Percentiles rank a stretch among this genome's conserved stretches.
These are phyloP conservation scores for Engystomops pustulosus DNA, from an alignment of 2,113 vertebrate species.

Conservation along the genomic window DNA sequence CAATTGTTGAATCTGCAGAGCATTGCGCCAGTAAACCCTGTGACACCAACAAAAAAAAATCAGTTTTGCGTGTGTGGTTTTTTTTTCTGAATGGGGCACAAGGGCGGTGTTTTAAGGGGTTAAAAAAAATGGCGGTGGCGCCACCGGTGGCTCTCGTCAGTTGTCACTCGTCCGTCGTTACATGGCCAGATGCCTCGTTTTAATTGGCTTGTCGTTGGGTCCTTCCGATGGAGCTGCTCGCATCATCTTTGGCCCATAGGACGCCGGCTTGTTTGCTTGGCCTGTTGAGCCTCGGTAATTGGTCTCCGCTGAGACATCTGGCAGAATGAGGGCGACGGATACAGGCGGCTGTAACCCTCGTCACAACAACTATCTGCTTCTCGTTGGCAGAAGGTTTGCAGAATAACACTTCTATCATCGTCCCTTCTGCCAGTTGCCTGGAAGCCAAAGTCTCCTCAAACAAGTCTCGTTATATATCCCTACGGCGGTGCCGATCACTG, in stretches of 20 bases:
- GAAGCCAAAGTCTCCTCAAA: background rate
- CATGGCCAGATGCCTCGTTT: slow-evolving; percentile 18
- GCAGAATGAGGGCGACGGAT: slow-evolving; percentile 37
- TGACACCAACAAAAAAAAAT: slow-evolving; percentile 54
- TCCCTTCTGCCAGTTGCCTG: background rate
- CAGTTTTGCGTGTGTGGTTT: background rate
- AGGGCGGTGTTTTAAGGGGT: background rate
- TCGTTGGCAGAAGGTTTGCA: background rate
- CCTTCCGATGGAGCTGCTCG: background rate
- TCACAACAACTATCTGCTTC: slow-evolving; percentile 1
- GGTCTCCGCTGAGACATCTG: slow-evolving; percentile 53
- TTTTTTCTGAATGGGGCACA: background rate
- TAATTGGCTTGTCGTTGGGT: slow-evolving; percentile 42
- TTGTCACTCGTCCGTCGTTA: background rate
- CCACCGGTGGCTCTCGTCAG: background rate
- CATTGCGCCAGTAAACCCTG: slow-evolving; percentile 59
- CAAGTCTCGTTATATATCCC: background rate
- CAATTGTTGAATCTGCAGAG: slow-evolving; percentile 55
- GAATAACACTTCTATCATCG: background rate
- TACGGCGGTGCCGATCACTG: background rate
- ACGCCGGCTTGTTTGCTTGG: slow-evolving; percentile 8
- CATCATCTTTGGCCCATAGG: background rate
- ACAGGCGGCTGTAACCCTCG: background rate
- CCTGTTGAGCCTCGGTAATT: slow-evolving; percentile 44
- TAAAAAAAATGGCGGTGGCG: background rate